Percentiles rank a stretch among this genome's conserved stretches.
phyloP scores from a whole-genome alignment of 2,888 invertebrate species.

The Eucera pruinosa region DNA sequence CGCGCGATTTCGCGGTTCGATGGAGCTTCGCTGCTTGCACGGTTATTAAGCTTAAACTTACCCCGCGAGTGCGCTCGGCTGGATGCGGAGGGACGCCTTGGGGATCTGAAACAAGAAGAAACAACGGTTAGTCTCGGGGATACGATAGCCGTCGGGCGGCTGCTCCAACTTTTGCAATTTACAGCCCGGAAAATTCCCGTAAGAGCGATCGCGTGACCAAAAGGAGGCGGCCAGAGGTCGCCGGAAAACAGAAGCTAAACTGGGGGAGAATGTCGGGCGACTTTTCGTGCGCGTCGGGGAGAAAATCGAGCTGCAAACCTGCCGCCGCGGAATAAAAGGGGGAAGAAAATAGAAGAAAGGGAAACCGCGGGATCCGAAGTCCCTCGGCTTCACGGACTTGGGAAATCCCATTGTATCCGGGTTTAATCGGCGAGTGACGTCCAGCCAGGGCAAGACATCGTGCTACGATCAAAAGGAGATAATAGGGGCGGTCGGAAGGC shows the following conservation, averaged over 20 bases:
- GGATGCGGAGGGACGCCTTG: constrained; percentile 64
- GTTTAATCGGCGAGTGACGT: constrained; percentile 56
- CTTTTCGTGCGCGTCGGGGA: constrained; percentile 9
- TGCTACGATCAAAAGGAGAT: constrained; percentile 39
- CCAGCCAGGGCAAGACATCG: constrained; percentile 18
- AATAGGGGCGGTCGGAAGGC: constrained; percentile 33
- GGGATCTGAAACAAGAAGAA: constrained; percentile 76
- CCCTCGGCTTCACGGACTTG: constrained; percentile 17
- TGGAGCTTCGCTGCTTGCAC: constrained; percentile 5
- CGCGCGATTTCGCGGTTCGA: constrained; percentile 27
- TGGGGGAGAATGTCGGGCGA: no score
- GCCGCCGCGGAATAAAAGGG: no score
- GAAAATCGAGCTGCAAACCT: constrained; percentile 8
- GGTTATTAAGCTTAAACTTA: constrained; percentile 69
- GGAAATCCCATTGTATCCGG: constrained; percentile 40
- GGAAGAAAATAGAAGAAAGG: constrained; percentile 11
- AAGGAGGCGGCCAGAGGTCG: constrained; percentile 27
- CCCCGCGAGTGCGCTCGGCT: constrained; percentile 59
- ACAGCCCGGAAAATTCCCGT: constrained; percentile 75
- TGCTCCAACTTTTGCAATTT: constrained; percentile 78
- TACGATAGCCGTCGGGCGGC: constrained; percentile 57
- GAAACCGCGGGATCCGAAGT: constrained; percentile 26
- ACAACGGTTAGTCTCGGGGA: constrained; percentile 62
- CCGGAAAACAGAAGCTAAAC: constrained; percentile 8
- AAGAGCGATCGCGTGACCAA: constrained; percentile 72